Conservation (phyloP, 2,113 vertebrate genomes). For the Centropus unirufus region DNA sequence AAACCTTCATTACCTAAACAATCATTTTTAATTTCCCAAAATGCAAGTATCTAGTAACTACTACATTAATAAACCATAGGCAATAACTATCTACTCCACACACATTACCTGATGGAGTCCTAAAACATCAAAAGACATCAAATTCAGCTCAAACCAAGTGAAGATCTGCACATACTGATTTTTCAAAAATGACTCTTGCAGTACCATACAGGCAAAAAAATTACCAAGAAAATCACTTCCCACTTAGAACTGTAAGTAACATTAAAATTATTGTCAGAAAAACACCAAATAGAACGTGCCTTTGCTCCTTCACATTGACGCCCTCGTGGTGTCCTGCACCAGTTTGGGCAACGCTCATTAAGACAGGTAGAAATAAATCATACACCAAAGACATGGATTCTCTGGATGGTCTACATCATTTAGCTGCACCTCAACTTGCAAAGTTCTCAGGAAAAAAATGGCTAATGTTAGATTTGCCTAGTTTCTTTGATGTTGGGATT, state of each 20-base stretch:
- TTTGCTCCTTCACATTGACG: not conserved
- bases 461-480: not conserved
- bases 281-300: not conserved
- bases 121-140: not conserved
- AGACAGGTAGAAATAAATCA: not conserved
- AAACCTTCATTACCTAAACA: not conserved
- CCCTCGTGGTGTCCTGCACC: rapidly evolving
- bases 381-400: rapidly evolving
- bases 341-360: not conserved
- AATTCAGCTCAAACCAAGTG: not conserved
- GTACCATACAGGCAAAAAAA: not conserved
- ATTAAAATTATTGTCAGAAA: not conserved
- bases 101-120: not conserved
- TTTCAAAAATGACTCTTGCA: not conserved
- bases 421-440: not conserved
- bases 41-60: not conserved
- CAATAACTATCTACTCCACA: not conserved
- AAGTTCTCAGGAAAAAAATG: not conserved
- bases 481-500: not conserved
- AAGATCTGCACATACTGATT: not conserved
- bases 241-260: not conserved
- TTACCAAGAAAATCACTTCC: not conserved
- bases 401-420: not conserved
- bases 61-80: not conserved
- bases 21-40: not conserved